Evolutionary conservation across 2,888 invertebrate species (phyloP).

Genomic region (Cephus nigrinus): DNA sequence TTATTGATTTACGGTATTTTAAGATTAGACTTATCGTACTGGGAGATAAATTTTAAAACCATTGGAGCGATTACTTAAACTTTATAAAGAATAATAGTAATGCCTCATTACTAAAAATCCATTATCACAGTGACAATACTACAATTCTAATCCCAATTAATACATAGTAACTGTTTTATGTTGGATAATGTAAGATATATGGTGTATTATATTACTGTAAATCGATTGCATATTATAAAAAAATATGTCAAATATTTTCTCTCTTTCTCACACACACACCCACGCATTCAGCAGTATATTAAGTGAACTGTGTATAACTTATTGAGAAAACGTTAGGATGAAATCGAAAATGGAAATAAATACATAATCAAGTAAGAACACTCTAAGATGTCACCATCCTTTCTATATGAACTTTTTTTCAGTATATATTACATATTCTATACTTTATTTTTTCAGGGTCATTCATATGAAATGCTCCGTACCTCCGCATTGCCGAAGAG

Average conservation of each 20-base stretch:
- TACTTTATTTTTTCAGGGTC: background rate
- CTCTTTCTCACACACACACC: background rate
- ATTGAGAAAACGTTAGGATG: background rate
- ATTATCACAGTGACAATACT: background rate
- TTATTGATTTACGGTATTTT: background rate
- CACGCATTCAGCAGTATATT: background rate
- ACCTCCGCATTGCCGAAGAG: constrained; percentile 27
- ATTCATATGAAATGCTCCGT: constrained; percentile 15
- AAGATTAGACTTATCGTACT: background rate
- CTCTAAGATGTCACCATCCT: background rate
- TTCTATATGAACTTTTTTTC: background rate
- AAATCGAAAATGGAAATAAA: background rate
- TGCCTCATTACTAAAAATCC: background rate
- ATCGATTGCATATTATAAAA: background rate
- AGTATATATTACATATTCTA: background rate
- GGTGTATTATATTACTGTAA: too few species aligned
- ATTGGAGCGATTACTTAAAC: background rate
- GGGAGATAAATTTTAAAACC: background rate
- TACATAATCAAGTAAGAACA: background rate
- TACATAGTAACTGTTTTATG: background rate
- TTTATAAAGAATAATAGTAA: background rate
- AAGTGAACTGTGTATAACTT: background rate
- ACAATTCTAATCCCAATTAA: background rate
- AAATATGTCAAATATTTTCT: background rate
- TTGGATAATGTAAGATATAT: background rate